Evolutionary conservation across 2,888 invertebrate species (phyloP).

Genomic region (Ypsolopha scabrella): DNA sequence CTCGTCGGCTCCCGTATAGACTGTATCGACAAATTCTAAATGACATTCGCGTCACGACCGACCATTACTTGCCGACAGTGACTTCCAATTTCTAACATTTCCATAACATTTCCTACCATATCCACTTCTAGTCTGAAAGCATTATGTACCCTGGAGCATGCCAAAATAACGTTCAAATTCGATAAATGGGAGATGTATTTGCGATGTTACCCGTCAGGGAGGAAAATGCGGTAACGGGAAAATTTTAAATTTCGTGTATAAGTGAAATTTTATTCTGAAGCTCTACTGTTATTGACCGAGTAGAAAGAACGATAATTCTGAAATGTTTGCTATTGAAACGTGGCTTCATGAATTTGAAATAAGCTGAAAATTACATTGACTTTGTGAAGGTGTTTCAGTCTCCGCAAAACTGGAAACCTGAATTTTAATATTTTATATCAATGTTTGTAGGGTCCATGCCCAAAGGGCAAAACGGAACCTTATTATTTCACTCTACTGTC

Average conservation of each 20-base stretch:
- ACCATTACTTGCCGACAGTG: conserved; percentile 66
- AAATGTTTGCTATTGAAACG: background rate
- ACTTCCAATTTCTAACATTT: conserved; percentile 60
- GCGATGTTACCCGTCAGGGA: conserved; percentile 14
- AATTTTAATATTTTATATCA: too few species aligned
- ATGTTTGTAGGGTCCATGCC: too few species aligned
- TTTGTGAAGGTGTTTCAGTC: too few species aligned
- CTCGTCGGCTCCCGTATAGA: conserved; percentile 24
- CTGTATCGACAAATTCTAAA: conserved; percentile 50
- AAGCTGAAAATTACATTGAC: background rate
- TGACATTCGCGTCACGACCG: conserved; percentile 60
- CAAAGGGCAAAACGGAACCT: too few species aligned
- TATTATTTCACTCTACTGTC: too few species aligned
- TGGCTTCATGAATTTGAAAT: background rate
- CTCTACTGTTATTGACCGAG: conserved; percentile 37
- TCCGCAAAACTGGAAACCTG: too few species aligned
- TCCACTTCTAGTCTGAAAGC: conserved; percentile 14
- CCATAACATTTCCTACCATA: conserved; percentile 18
- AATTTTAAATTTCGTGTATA: conserved; percentile 64
- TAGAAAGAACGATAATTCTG: background rate
- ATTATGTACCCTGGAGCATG: conserved; percentile 15
- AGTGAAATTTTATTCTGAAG: conserved; percentile 64
- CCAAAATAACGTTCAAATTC: conserved; percentile 8
- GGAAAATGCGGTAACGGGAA: conserved; percentile 46
- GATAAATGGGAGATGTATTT: conserved; percentile 7